These are phyloP conservation scores for Halichondria panicea DNA, from an alignment of 37 sponge, comb jelly and placozoan genomes.

Conservation along the genomic window DNA sequence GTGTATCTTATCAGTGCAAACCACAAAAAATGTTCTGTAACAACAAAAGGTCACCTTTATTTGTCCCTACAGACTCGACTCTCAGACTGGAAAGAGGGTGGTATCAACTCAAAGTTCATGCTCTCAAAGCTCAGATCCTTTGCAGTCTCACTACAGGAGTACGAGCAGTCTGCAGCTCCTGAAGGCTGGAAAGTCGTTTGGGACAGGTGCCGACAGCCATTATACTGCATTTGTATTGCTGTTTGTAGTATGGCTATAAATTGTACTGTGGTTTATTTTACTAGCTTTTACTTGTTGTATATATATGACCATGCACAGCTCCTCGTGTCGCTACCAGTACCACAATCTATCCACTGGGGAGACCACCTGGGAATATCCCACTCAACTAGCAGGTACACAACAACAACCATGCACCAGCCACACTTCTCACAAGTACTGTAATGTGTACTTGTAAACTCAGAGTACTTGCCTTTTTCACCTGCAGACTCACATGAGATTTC, in stretches of 20 bases:
- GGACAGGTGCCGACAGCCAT: constrained; percentile 47
- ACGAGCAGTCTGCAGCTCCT: constrained; percentile 29
- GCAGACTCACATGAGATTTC: no score
- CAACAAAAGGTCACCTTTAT: not conserved
- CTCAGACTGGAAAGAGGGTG: constrained; percentile 66
- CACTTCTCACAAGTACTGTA: no score
- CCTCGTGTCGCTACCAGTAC: constrained; percentile 32
- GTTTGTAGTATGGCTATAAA: no score
- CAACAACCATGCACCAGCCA: no score
- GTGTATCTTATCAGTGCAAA: not conserved
- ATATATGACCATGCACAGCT: not conserved
- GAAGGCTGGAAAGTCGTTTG: constrained; percentile 53
- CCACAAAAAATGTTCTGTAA: not conserved
- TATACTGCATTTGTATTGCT: no score
- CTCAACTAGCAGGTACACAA: no score
- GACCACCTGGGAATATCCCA: constrained; percentile 38
- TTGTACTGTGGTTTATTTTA: not conserved
- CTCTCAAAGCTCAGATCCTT: constrained; percentile 32
- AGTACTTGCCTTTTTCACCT: no score
- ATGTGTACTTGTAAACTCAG: no score
- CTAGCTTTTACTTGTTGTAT: not conserved
- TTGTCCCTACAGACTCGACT: constrained; percentile 39
- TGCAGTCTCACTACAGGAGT: not conserved
- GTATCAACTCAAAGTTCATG: constrained; percentile 28
- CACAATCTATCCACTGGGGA: constrained; percentile 27